Conservation (phyloP, 35 echinoderm and acorn worm genomes). For the Apostichopus parvimensis region DNA sequence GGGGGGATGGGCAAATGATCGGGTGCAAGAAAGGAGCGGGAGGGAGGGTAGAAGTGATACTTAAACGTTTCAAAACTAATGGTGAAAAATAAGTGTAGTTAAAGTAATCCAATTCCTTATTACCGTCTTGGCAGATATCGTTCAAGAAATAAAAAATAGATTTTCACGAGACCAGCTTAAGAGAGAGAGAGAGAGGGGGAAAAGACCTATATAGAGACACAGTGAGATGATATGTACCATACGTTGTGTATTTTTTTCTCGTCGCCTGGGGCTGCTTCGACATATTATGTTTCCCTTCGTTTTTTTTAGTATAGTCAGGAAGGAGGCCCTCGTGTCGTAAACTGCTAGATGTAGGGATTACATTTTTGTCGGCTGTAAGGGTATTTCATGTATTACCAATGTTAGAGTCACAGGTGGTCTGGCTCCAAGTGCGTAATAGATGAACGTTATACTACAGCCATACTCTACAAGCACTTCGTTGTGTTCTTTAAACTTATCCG, state of each 20-base stretch:
- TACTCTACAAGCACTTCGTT: neutral
- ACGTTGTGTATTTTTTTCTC: neutral
- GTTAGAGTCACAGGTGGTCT: neutral
- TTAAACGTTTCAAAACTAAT: no score
- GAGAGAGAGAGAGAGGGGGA: no score
- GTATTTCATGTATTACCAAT: neutral
- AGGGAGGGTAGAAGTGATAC: no score
- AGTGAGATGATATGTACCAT: neutral
- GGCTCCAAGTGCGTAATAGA: neutral
- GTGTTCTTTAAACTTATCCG: neutral
- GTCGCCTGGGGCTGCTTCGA: neutral
- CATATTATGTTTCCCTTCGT: neutral
- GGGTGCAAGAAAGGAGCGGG: no score
- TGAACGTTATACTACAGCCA: neutral
- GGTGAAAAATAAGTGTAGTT: no score
- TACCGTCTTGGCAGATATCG: no score
- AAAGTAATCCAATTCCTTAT: no score
- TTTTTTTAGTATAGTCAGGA: neutral
- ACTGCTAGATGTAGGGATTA: neutral
- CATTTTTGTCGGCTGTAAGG: neutral
- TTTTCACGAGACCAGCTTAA: no score
- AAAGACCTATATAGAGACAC: neutral
- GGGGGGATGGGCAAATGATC: no score
- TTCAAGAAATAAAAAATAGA: no score
- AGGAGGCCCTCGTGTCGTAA: neutral